These are phyloP conservation scores for Bufo gargarizans DNA, from an alignment of 2,113 vertebrate genomes.

Conservation along the genomic window DNA sequence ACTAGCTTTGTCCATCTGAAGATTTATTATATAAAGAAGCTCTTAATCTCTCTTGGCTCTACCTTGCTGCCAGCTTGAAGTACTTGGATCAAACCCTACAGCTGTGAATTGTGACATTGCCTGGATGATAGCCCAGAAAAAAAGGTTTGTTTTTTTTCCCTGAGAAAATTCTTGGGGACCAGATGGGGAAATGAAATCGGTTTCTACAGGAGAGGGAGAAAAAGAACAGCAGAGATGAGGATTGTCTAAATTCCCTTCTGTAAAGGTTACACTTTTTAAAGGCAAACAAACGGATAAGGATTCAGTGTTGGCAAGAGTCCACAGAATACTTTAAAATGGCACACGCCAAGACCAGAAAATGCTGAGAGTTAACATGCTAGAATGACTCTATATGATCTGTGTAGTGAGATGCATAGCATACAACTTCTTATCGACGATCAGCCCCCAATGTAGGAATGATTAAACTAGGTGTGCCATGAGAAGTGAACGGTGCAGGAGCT, in stretches of 20 bases:
- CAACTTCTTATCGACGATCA: conserved; percentile 12
- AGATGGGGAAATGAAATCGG: conserved; percentile 27
- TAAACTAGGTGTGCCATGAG: conserved; percentile 9
- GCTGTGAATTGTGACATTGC: conserved; percentile 67
- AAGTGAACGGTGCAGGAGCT: not conserved
- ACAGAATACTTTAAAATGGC: conserved; percentile 26
- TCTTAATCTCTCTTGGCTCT: conserved; percentile 69
- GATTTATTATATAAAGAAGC: conserved; percentile 63
- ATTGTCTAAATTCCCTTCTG: conserved; percentile 48
- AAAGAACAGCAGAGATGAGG: conserved; percentile 46
- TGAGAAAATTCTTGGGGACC: conserved; percentile 64
- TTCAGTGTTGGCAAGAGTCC: not conserved
- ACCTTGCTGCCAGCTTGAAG: conserved; percentile 68
- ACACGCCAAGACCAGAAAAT: conserved; percentile 40
- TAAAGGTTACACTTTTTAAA: conserved; percentile 54
- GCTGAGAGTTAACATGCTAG: conserved; percentile 28
- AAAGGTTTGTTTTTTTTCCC: conserved; percentile 63
- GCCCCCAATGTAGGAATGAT: conserved; percentile 1
- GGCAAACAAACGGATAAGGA: conserved; percentile 50
- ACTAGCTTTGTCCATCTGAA: conserved; percentile 53
- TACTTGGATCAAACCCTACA: conserved; percentile 68
- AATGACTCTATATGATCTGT: conserved; percentile 25
- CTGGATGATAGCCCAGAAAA: conserved; percentile 64
- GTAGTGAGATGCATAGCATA: conserved; percentile 29
- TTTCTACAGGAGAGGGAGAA: conserved; percentile 53